Base-by-base conservation (phyloP, 2,888 invertebrate genomes). In the Phortica okadai region DNA sequence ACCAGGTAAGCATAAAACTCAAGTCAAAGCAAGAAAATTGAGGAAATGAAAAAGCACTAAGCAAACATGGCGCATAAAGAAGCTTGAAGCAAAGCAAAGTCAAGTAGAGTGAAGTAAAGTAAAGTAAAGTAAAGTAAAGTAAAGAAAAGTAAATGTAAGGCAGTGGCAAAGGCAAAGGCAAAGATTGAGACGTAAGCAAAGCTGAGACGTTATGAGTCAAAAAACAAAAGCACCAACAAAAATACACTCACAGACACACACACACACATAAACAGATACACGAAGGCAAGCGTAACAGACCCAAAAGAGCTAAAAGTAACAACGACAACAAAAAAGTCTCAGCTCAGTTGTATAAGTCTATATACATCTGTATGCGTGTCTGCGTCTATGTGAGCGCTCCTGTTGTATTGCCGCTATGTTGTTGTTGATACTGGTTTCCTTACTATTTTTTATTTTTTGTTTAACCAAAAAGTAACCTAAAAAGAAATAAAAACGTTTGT, bases 331-430 rank as follows among this genome's bases (percentile, higher is more conserved):
- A 14, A 50, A 50, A 8, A 8, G 50, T 50, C 14, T 50, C 10
- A 11, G 50, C 14, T 50, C 14, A 50, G 50, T 50, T 50, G 50
- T 50, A 50, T 50, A 11, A 50, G 14, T 50, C 7, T 45, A 1
- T 45, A 0, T 45, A 10, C 45, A 10, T 10, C 45, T 10, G 6
- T 45, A 8, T 45, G 6, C 45, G 66, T 74, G 59, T 75, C 50
- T 21, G 74, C 62, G 42, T 75, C 73, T 64, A 76, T 67, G 50
- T 59, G 42, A 45, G 41, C 69, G 45, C 42, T 70, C 44, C 45
- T 70, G 45, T 8, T n/a, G 50, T 45, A 45, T 50, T 50, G 50
- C 50, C 50, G 50, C 50, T 59, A 8, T 59, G 16, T 59, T 59
- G 10, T 59, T 59, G 3, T 59, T 59, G 59, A 6, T n/a, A 59